Evolutionary conservation across 1,140 invertebrate genomes (phyloP), one percentile per base, ranked within the genome.

Genomic region (Drosophila miranda): DNA sequence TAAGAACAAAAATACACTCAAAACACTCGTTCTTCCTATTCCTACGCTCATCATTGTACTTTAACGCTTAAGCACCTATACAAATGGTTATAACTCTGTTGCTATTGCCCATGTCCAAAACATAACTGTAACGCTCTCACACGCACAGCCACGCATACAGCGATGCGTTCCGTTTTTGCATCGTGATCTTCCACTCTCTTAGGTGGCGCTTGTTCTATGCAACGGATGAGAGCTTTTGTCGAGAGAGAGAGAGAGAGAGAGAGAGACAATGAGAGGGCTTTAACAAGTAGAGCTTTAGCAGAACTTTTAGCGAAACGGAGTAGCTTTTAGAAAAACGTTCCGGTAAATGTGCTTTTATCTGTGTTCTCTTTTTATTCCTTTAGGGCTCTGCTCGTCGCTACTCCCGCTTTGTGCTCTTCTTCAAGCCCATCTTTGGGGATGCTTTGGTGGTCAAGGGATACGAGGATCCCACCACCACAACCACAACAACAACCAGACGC

Each of bases 371-470:
- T 44, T 60, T 13, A 44, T 48, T 52, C 19, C 46, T 5, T 26
- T 26, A 95, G 94, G 95, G 94, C 75, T 94, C 94, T n/a, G 94
- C 94, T 9, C 93, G 93, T 49, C 92, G 94, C 46, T 94, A 94
- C 60, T 93, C 94, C 68, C 93, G 92, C 1, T 92, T 95, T 70
- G 87, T 95, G 49, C 92, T 94, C 26, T 91, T 94, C 8, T 94
- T 95, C 81, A 94, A 94, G 55, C 94, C 94, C 0, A 75, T 95
- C 28, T 94, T 95, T 87, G 92, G 94, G 2, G 94, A 94, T n/a
- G 92, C 91, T 7, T 93, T 95, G 71, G 92, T 93, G 45, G 94
- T 95, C 53, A 94, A 94, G 76, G 94, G 94, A 1, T 91, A 93
- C n/a, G 92, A 93, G 62, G 92, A 93, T 14, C 82, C 92, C 30